These are phyloP conservation scores for Orthonychiurus folsomi DNA, from an alignment of 2,888 invertebrate species.

Conservation along the genomic window DNA sequence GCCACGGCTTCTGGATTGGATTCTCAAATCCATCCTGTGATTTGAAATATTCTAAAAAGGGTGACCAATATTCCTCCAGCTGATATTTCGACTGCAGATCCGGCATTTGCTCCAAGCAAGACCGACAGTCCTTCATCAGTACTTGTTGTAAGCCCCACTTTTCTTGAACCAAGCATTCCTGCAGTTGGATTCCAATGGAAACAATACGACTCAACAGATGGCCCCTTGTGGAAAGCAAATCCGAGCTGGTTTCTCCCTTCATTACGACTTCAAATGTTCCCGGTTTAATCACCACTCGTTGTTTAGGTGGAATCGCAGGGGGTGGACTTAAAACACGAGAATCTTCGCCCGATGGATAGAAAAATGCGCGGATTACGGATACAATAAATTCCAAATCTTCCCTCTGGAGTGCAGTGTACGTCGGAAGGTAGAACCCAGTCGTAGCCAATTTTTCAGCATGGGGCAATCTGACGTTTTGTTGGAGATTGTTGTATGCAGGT, in stretches of 20 bases:
- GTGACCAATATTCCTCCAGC: constrained; percentile 16
- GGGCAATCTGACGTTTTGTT: constrained; percentile 3
- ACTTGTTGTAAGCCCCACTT: neutral
- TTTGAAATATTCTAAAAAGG: neutral
- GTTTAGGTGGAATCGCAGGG: neutral
- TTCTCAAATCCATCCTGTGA: neutral
- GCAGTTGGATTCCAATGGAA: neutral
- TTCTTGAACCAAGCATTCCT: neutral
- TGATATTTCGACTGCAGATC: constrained; percentile 14
- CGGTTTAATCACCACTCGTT: neutral
- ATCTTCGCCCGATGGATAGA: neutral
- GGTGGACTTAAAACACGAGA: neutral
- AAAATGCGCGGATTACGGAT: neutral
- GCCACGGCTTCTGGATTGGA: constrained; percentile 17
- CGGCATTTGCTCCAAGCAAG: neutral
- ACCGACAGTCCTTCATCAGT: neutral
- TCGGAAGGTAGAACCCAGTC: constrained; percentile 26
- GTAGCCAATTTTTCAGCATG: constrained; percentile 23
- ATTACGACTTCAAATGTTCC: neutral
- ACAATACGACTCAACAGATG: neutral
- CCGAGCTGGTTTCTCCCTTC: neutral
- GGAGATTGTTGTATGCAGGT: constrained; percentile 19
- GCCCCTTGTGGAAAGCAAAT: neutral
- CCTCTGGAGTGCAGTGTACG: constrained; percentile 17
- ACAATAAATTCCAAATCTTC: constrained; percentile 12